These are phyloP conservation scores for Apodemus speciosus DNA, from an alignment of 2,113 vertebrate species.

Conservation along the genomic window DNA sequence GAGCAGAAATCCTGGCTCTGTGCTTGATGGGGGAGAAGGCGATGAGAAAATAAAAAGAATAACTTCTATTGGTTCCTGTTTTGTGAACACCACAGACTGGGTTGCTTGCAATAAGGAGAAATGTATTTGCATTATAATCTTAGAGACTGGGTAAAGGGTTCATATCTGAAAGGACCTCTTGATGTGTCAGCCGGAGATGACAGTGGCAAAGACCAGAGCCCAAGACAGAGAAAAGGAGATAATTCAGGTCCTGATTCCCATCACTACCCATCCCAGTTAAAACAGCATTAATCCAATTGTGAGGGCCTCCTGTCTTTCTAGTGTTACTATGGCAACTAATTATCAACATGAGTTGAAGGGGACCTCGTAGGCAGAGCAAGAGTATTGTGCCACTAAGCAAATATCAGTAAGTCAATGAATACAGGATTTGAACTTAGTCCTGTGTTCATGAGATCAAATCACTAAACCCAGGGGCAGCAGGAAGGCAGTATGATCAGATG, in stretches of 20 bases:
- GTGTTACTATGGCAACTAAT: background rate
- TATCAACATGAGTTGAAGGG: background rate
- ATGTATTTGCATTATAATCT: background rate
- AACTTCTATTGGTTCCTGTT: background rate
- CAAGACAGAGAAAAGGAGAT: too few species aligned
- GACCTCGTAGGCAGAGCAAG: accelerated
- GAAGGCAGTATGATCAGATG: background rate
- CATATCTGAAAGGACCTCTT: background rate
- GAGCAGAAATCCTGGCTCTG: background rate
- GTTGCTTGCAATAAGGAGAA: background rate
- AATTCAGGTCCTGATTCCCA: too few species aligned
- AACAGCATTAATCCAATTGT: background rate
- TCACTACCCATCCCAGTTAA: too few species aligned
- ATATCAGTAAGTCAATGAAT: background rate
- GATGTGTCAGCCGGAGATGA: too few species aligned
- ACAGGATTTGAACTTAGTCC: background rate
- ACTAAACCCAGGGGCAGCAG: background rate
- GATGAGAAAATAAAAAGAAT: background rate
- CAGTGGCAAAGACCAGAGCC: background rate
- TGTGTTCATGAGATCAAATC: background rate
- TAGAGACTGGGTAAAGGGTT: background rate
- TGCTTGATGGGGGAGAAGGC: background rate
- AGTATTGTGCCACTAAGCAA: too few species aligned
- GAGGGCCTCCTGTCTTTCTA: background rate
- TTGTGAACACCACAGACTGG: background rate